These are phyloP conservation scores for Saccopteryx bilineata DNA, from an alignment of 2,113 vertebrate species.

Conservation along the genomic window DNA sequence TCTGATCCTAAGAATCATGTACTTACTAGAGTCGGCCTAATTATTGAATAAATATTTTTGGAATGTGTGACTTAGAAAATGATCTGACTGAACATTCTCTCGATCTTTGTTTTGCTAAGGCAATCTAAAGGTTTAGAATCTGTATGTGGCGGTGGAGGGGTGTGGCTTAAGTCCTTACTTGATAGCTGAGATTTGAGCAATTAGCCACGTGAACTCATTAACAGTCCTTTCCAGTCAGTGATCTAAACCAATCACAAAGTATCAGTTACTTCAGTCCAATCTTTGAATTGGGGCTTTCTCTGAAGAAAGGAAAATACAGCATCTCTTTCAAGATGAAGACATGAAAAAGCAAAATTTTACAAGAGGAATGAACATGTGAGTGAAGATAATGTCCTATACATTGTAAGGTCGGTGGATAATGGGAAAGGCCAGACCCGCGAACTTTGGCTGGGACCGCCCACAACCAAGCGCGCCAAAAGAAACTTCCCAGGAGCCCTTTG, in stretches of 20 bases:
- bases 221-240: neutral
- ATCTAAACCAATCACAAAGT: neutral
- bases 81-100: neutral
- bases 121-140: neutral
- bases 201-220: neutral
- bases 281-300: neutral
- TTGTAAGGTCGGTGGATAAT: no score
- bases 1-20: neutral
- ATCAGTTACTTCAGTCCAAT: neutral
- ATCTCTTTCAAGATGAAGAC: neutral
- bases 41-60: constrained; percentile 17
- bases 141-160: neutral
- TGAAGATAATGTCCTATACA: neutral
- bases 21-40: neutral
- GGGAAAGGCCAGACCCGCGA: no score
- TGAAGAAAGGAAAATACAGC: neutral
- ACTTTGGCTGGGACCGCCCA: no score
- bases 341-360: neutral
- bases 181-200: neutral
- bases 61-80: neutral
- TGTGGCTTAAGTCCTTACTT: neutral
- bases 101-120: neutral
- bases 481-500: no score
- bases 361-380: neutral
- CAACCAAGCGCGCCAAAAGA: no score